Evolutionary conservation across 2,797 vertebrate species (phyloP).

Genomic region (Rhynchotus rufescens): DNA sequence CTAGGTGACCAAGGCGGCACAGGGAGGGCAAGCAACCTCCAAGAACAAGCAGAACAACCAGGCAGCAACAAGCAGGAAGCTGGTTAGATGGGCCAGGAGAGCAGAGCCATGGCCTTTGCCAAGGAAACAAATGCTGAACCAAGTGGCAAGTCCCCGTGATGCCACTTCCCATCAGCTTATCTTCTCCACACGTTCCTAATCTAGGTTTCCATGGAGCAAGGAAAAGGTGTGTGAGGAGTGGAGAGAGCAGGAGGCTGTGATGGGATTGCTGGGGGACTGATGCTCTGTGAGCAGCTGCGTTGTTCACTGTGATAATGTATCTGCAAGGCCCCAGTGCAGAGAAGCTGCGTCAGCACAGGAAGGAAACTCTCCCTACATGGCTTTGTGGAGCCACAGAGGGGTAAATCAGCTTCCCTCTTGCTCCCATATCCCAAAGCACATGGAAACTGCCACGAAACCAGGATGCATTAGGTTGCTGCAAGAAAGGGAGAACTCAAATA

Average conservation of each 20-base stretch:
- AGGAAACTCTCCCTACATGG: background rate
- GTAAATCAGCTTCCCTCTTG: background rate
- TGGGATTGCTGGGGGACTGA: fast-evolving
- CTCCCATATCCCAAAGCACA: background rate
- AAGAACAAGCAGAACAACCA: background rate
- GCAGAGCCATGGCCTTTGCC: background rate
- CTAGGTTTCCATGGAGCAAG: background rate
- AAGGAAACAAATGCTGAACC: background rate
- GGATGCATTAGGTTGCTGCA: background rate
- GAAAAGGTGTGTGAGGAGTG: background rate
- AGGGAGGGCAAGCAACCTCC: background rate
- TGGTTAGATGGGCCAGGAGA: background rate
- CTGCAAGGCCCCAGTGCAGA: background rate
- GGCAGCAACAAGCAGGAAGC: fast-evolving
- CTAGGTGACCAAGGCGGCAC: background rate
- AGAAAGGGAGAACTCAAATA: background rate
- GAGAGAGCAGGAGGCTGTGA: background rate
- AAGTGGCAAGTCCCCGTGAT: background rate
- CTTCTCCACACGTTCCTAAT: background rate
- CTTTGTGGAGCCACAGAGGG: background rate
- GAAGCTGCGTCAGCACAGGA: background rate
- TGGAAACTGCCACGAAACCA: background rate
- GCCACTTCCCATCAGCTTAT: background rate
- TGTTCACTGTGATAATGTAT: background rate
- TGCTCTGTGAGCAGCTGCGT: background rate